These are phyloP conservation scores for Macrosteles quadrilineatus DNA, from an alignment of 1,140 invertebrate species.

Conservation along the genomic window DNA sequence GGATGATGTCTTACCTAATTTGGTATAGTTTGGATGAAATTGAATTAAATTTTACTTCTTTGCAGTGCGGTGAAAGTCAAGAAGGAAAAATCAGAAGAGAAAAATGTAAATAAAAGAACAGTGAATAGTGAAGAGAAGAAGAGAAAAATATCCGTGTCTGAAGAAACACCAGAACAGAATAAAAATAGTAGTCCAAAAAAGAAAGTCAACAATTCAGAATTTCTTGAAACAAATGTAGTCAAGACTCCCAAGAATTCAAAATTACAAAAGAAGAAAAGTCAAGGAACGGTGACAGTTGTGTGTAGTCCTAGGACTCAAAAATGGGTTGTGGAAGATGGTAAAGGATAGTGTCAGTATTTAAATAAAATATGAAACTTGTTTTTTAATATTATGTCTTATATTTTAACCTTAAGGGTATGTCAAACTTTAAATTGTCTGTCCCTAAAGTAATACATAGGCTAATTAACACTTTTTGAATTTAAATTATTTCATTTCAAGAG, in stretches of 20 bases:
- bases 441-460: too few species aligned
- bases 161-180: background rate
- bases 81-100: conserved; percentile 1
- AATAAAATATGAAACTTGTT: background rate
- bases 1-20: too few species aligned
- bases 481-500: too few species aligned
- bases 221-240: background rate
- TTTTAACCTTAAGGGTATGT: background rate
- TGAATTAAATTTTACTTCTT: too few species aligned
- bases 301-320: background rate
- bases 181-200: background rate
- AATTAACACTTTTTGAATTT: too few species aligned
- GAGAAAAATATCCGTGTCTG: background rate
- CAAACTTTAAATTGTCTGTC: background rate
- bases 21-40: too few species aligned
- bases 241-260: background rate
- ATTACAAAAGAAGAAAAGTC: background rate
- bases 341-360: background rate
- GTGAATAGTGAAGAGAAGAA: background rate
- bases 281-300: background rate
- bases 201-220: background rate
- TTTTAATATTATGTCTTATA: background rate
- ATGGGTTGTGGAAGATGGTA: conserved; percentile 9
- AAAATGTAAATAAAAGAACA: background rate
- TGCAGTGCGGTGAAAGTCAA: conserved; percentile 7